phyloP scores from a whole-genome alignment of 2,797 vertebrate genomes.

The Aphelocoma californica region DNA sequence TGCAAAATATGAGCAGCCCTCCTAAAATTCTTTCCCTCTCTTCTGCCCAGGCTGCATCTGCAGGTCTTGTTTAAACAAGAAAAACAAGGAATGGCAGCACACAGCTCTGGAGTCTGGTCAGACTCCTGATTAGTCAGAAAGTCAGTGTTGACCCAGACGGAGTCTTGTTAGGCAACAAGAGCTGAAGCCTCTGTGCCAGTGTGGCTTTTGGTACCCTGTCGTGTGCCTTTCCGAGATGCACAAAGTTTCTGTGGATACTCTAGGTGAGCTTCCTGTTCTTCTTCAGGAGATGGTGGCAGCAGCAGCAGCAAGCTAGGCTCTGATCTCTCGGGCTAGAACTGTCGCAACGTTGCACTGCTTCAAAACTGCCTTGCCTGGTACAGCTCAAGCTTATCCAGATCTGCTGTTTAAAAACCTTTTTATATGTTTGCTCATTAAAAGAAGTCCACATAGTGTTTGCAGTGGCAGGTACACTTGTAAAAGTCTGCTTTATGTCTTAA shows the following conservation, averaged over 20 bases:
- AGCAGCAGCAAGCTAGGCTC: conserved; percentile 16
- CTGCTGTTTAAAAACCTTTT: neutral
- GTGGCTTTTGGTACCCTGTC: conserved; percentile 30
- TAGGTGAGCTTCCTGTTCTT: conserved; percentile 46
- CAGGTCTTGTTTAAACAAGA: conserved; percentile 44
- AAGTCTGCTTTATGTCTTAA: neutral
- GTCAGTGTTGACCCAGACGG: conserved; percentile 25
- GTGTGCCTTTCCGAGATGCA: neutral
- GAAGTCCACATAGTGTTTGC: conserved; percentile 52
- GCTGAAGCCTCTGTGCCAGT: neutral
- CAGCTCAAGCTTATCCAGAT: conserved; percentile 39
- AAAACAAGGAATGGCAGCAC: conserved; percentile 29
- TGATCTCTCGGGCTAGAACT: neutral
- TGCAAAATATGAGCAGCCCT: neutral
- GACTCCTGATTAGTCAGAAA: conserved; percentile 45
- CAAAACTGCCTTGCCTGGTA: conserved; percentile 44
- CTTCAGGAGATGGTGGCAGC: conserved; percentile 19
- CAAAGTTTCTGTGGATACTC: conserved; percentile 15
- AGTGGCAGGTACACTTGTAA: conserved; percentile 11
- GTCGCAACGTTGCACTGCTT: conserved; percentile 1
- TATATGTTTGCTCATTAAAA: conserved; percentile 55
- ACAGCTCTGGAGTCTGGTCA: conserved; percentile 56
- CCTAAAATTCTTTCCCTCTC: conserved; percentile 58
- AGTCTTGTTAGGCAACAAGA: conserved; percentile 32
- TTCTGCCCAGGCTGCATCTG: conserved; percentile 42